Evolutionary conservation across 2,113 vertebrate species (phyloP).

Genomic region (Paratilapia polleni): DNA sequence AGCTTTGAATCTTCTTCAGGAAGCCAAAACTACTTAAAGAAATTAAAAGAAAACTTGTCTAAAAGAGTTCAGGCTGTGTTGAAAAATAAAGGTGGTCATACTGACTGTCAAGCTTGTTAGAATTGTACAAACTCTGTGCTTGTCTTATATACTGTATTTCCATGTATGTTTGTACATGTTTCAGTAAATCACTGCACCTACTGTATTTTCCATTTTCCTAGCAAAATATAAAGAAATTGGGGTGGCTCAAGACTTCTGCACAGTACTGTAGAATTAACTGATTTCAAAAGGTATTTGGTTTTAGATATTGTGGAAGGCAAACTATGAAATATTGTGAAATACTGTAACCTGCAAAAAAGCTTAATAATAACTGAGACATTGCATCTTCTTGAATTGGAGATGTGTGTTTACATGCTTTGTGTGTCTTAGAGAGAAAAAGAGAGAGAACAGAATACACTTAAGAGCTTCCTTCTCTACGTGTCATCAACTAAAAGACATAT

Average conservation of each 20-base stretch:
- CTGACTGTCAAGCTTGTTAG: not conserved
- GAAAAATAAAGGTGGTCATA: not conserved
- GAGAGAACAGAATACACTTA: not conserved
- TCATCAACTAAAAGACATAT: conserved; percentile 31
- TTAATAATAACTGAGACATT: not conserved
- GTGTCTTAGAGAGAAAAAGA: not conserved
- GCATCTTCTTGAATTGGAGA: not conserved
- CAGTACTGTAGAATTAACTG: not conserved
- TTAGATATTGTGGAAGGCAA: not conserved
- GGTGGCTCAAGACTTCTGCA: not conserved
- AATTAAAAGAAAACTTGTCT: not conserved
- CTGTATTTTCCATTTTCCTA: not conserved
- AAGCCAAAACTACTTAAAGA: not conserved
- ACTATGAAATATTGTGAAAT: not conserved
- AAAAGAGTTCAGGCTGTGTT: not conserved
- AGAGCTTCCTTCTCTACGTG: conserved; percentile 1
- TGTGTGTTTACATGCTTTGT: not conserved
- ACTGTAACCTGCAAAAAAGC: not conserved
- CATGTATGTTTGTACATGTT: not conserved
- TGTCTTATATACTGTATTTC: not conserved
- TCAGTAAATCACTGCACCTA: not conserved
- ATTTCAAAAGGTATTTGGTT: not conserved
- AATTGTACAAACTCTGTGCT: not conserved
- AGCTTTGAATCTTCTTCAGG: not conserved
- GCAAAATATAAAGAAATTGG: not conserved